A percentile compares a stretch with the other conserved stretches of the same genome.
These are phyloP conservation scores for Mylabris phalerata DNA, from an alignment of 1,140 invertebrate genomes.

Conservation along the genomic window DNA sequence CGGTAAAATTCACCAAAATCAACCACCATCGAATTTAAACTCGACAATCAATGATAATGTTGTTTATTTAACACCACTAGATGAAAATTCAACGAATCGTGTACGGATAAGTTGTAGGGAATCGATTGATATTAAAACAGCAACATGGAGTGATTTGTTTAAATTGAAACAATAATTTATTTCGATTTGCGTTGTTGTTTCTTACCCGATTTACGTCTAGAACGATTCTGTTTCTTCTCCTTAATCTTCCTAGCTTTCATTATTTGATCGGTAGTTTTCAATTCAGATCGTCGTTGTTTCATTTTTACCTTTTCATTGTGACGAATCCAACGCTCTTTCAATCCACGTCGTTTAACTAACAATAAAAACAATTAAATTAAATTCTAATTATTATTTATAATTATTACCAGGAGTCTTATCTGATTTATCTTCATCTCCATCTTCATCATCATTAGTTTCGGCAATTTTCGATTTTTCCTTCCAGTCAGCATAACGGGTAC, in stretches of 20 bases:
- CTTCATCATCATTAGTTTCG: constrained; percentile 52
- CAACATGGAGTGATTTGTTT: constrained; percentile 27
- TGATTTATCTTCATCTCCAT: constrained; percentile 48
- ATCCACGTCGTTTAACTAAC: constrained; percentile 39
- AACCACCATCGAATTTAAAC: neutral
- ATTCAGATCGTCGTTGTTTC: constrained; percentile 47
- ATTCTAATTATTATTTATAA: neutral
- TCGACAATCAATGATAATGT: constrained; percentile 4
- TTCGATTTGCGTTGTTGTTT: constrained; percentile 35
- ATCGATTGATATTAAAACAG: constrained; percentile 16
- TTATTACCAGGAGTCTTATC: neutral
- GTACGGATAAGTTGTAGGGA: constrained; percentile 19
- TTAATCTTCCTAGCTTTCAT: constrained; percentile 55
- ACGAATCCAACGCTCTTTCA: constrained; percentile 49
- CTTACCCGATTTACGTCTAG: constrained; percentile 24
- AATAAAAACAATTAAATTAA: neutral
- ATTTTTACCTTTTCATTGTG: constrained; percentile 55
- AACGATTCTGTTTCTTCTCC: constrained; percentile 45
- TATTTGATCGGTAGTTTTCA: constrained; percentile 64
- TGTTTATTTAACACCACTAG: constrained; percentile 10
- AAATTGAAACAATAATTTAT: constrained; percentile 19
- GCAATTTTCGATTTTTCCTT: constrained; percentile 72
- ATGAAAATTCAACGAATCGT: constrained; percentile 1
- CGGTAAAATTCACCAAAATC: constrained; percentile 10
- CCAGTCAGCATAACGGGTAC: constrained; percentile 83